Evolutionary conservation across 2,797 vertebrate genomes (phyloP).

Genomic region (Melopsittacus undulatus): DNA sequence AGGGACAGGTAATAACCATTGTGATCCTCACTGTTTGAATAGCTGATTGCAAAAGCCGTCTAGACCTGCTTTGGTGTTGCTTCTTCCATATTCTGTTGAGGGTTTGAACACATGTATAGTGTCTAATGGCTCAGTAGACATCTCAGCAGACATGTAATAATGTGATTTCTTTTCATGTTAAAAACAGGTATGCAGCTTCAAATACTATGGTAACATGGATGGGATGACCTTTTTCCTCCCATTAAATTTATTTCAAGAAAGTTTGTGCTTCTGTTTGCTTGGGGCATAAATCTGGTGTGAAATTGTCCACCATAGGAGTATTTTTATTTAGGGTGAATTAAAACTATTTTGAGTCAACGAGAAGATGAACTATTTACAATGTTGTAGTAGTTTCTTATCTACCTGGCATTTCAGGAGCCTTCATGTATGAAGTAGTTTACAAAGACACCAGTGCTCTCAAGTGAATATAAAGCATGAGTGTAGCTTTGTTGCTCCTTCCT

Average conservation of each 20-base stretch:
- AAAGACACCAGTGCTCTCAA: neutral
- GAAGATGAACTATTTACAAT: neutral
- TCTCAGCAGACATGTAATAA: neutral
- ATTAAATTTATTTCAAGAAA: neutral
- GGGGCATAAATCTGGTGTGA: neutral
- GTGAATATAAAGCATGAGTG: neutral
- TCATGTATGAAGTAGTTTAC: neutral
- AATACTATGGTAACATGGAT: neutral
- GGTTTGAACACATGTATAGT: neutral
- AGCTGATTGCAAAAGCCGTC: neutral
- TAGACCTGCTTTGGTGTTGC: neutral
- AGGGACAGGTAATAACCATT: slow-evolving; percentile 79
- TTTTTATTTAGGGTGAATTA: neutral
- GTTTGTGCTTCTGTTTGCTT: neutral
- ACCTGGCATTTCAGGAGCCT: neutral
- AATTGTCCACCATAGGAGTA: neutral
- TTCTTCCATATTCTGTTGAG: rapidly evolving
- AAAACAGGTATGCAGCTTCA: neutral
- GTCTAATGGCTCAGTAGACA: neutral
- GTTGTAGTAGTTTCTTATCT: neutral
- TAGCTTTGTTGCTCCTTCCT: neutral
- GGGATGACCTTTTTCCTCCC: neutral
- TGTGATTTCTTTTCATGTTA: neutral
- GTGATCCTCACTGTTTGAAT: neutral
- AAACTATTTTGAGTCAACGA: neutral